Percentiles rank a stretch among this genome's conserved stretches.
phyloP scores from a whole-genome alignment of 2,888 invertebrate species.

The Tetheella fluctuosa region DNA sequence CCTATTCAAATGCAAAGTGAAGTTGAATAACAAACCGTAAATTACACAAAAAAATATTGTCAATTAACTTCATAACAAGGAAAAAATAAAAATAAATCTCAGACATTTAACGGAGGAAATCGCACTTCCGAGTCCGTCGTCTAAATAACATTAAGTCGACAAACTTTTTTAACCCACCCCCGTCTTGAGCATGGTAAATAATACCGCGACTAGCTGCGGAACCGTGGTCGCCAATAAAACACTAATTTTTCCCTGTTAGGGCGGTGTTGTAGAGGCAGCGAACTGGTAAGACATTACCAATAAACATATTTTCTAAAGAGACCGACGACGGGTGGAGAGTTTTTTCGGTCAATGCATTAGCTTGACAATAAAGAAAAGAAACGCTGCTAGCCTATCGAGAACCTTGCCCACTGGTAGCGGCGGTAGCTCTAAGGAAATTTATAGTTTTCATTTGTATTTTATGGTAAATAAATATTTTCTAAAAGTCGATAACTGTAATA shows the following conservation, averaged over 20 bases:
- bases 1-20: not conserved
- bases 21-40: conserved; percentile 5
- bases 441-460: too few species aligned
- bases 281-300: not conserved
- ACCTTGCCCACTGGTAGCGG: too few species aligned
- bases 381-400: too few species aligned
- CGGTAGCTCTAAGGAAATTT: too few species aligned
- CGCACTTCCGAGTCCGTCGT: conserved; percentile 42
- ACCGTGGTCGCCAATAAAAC: conserved; percentile 70
- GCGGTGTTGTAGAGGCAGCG: conserved; percentile 21
- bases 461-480: too few species aligned
- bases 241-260: conserved; percentile 63
- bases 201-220: conserved; percentile 54
- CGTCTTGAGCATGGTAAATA: conserved; percentile 55
- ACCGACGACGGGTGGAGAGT: too few species aligned
- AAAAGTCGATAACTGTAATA: too few species aligned
- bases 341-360: too few species aligned
- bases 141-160: conserved; percentile 59
- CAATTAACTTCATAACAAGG: conserved; percentile 10
- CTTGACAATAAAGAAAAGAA: too few species aligned
- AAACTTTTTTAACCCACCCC: conserved; percentile 54
- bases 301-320: not conserved
- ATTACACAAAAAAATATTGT: not conserved
- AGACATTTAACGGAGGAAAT: conserved; percentile 49
- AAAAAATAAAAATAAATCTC: conserved; percentile 26